A percentile compares a stretch with the other conserved stretches of the same genome.
Conservation (phyloP, 2,797 vertebrate species). For the Alectoris magna region DNA sequence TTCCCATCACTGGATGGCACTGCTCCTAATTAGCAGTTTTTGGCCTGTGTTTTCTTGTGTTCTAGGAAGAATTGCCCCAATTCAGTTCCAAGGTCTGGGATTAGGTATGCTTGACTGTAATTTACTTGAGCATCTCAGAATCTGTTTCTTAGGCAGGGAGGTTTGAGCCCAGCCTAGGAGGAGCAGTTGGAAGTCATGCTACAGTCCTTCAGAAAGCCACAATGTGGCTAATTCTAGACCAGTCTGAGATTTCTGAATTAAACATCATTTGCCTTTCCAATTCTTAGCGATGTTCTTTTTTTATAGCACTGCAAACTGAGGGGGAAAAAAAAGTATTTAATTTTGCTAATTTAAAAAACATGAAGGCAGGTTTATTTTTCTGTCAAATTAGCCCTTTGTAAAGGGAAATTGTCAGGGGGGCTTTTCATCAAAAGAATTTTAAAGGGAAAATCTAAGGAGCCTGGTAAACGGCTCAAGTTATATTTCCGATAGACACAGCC, state of each 20-base stretch:
- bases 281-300: background rate
- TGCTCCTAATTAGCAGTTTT: background rate
- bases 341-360: slow-evolving; percentile 64
- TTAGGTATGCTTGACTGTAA: background rate
- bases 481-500: slow-evolving; percentile 61
- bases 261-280: background rate
- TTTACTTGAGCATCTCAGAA: slow-evolving; percentile 14
- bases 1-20: background rate
- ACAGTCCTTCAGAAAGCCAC: background rate
- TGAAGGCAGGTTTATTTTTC: slow-evolving; percentile 68
- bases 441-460: slow-evolving; percentile 8
- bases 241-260: background rate
- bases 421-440: slow-evolving; percentile 31
- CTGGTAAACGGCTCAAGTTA: slow-evolving; percentile 35
- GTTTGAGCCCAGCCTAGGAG: slow-evolving; percentile 3
- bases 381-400: slow-evolving; percentile 26
- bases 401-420: slow-evolving; percentile 6
- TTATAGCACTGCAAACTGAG: background rate
- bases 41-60: background rate
- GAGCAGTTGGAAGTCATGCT: background rate
- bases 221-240: background rate
- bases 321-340: slow-evolving; percentile 28
- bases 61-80: background rate
- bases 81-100: background rate
- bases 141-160: slow-evolving; percentile 5